A percentile compares a stretch with the other conserved stretches of the same genome.
Conservation (phyloP, 2,797 vertebrate genomes). For the Myotis planiceps region DNA sequence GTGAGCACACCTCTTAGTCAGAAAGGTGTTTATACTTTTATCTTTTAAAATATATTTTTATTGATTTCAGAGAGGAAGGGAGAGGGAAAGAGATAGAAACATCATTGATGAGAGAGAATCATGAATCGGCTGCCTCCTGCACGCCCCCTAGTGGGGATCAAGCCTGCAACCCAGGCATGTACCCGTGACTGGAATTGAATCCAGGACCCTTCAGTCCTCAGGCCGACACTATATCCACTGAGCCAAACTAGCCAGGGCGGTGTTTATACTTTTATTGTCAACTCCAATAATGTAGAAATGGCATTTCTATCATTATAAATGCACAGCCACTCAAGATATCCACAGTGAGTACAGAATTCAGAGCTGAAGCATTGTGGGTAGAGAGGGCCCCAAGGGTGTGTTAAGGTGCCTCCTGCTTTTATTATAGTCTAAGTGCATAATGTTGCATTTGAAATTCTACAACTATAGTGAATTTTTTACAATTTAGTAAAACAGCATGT, state of each 20-base stretch:
- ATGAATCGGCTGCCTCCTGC: neutral
- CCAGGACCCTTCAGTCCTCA: neutral
- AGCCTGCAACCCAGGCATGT: neutral
- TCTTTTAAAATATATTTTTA: too few species aligned
- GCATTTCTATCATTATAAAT: neutral
- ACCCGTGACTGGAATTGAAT: neutral
- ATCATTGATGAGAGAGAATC: neutral
- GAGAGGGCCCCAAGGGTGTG: neutral
- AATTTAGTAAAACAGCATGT: neutral
- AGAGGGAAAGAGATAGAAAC: too few species aligned
- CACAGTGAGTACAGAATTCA: neutral
- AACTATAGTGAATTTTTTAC: neutral
- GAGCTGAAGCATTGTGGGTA: neutral
- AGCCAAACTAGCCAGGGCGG: neutral
- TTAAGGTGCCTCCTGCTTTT: neutral
- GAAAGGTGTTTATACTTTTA: neutral
- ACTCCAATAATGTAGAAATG: neutral
- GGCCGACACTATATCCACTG: neutral
- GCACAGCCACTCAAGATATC: neutral
- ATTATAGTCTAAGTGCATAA: neutral
- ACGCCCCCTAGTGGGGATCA: neutral
- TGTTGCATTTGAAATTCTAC: neutral
- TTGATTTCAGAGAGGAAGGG: too few species aligned
- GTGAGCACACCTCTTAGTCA: neutral
- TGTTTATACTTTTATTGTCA: neutral